Evolutionary conservation across 2,113 vertebrate species (phyloP), one percentile per base, ranked within the genome.

Genomic region (Desmodus rotundus): DNA sequence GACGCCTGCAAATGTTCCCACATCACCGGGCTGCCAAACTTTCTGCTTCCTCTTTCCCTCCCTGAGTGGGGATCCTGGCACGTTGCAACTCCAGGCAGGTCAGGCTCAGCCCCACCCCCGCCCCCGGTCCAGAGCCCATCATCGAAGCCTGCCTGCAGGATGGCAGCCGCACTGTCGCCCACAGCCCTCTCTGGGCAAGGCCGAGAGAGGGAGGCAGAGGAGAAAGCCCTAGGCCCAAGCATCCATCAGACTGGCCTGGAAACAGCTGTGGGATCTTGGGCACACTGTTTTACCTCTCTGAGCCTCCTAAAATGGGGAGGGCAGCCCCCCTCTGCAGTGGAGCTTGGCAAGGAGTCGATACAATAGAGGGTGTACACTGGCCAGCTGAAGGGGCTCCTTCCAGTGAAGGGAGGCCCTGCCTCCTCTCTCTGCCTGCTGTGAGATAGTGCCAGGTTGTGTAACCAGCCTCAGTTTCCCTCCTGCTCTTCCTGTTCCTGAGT

Each of bases 361-460:
- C 58, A n/a, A 20, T 0, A 31, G 12, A 0, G 0, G 8, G 26
- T 20, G 15, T 9, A 28, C 9, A 1, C 1, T 72, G 84, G 19
- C 68, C 20, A 24, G 22, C 4, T 9, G 56, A 16, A 56, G 24
- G 67, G 47, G 50, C 2, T 33, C 45, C 17, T 20, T 73, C 19
- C 24, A 1, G 58, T 47, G 65, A 67, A 56, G 24, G 45, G 4
- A 33, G 33, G 63, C 31, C 1, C 3, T 45, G 26, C 11, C 43
- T 77, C 33, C 38, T 47, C 56, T 16, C n/a, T 36, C 36, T 68
- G 4, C 26, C 68, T 47, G 65, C 47, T 16, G 43, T 47, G 16
- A 24, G 38, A 43, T 22, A 28, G 17, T n/a, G 41, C 33, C 56
- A 45, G 41, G 63, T 43, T 3, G 1, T 20, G 10, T 33, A 31